Evolutionary conservation across 2,113 vertebrate species (phyloP), one percentile per base, ranked within the genome.

Genomic region (Anolis carolinensis): DNA sequence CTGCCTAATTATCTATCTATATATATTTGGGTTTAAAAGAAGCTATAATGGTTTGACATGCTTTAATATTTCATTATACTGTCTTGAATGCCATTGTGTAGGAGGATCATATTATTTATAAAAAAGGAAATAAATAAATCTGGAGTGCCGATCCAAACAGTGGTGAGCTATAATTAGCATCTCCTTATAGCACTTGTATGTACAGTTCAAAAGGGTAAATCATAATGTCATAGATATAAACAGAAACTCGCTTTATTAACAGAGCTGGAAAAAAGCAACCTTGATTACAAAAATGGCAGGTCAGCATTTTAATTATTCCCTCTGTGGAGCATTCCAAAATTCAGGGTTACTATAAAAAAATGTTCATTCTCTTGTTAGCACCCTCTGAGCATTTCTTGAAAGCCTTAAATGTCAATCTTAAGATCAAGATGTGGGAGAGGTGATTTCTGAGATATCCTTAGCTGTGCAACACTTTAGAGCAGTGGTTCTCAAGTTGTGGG

Each of bases 1-100:
- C 73, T 73, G 23, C 59, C 50, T 75, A 63, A 75, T 68, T 68
- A 70, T 84, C 48, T 68, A 77, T 77, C 62, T 78, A 68, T 32
- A 78, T 78, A 74, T 68, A 25, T 67, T 34, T 77, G 63, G 32
- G 7, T 27, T 39, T 68, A 18, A 67, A 68, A 68, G 23, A 48
- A 34, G 70, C 36, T 83, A 21, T 73, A 36, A 73, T 39, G 18
- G 34, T 20, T 62, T 79, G 39, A 67, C 44, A n/a, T 68, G 79
- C 67, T 67, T 81, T 81, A 68, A n/a, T 68, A 68, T 68, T 81
- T 48, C 67, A 59, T 65, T 44, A 48, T 20, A 63, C 63, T 48
- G 16, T 8, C 18, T 68, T 11, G 39, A 68, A 81, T 68, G 27
- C 4, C 7, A 68, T 30, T 81, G 2, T 48, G 36, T 44, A 50